Percentiles rank a stretch among this genome's conserved stretches.
These are phyloP conservation scores for Drosophila mauritiana DNA, from an alignment of 1,140 invertebrate species.

Conservation along the genomic window DNA sequence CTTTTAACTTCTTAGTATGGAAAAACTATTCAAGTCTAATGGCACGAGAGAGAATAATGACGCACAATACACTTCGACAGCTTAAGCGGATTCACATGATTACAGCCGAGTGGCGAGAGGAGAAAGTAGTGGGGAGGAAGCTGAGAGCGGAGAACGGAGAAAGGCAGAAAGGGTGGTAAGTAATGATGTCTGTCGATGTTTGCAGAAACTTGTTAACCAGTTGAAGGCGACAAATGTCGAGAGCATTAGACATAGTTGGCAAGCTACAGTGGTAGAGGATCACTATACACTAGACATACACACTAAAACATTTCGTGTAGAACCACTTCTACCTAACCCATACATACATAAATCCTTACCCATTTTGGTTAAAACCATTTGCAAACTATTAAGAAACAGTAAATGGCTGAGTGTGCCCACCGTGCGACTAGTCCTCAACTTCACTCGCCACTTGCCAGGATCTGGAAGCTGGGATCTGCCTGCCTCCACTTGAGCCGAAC, in stretches of 20 bases:
- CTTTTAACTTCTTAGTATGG: slow-evolving; percentile 59
- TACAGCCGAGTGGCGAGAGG: slow-evolving; percentile 46
- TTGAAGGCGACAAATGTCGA: slow-evolving; percentile 76
- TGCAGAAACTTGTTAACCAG: slow-evolving; percentile 78
- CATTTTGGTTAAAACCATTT: no score
- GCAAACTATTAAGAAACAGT: no score
- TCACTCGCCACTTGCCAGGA: slow-evolving; percentile 2
- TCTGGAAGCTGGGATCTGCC: not conserved
- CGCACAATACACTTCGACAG: slow-evolving; percentile 80
- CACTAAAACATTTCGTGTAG: no score
- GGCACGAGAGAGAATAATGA: slow-evolving; percentile 84
- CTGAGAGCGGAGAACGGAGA: not conserved
- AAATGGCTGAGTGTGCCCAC: not conserved
- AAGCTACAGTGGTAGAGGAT: not conserved
- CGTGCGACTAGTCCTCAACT: not conserved
- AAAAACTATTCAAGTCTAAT: slow-evolving; percentile 84
- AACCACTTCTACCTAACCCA: no score
- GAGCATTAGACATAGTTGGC: slow-evolving; percentile 61
- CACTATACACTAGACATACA: not conserved
- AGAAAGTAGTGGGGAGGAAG: not conserved
- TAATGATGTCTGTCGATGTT: slow-evolving; percentile 75
- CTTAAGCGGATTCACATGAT: slow-evolving; percentile 82
- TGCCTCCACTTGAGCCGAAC: slow-evolving; percentile 5
- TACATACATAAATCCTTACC: no score
- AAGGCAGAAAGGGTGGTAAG: slow-evolving; percentile 34